A percentile compares a stretch with the other conserved stretches of the same genome.
phyloP scores from a whole-genome alignment of 2,888 invertebrate genomes.

The Heliothis peltigera region DNA sequence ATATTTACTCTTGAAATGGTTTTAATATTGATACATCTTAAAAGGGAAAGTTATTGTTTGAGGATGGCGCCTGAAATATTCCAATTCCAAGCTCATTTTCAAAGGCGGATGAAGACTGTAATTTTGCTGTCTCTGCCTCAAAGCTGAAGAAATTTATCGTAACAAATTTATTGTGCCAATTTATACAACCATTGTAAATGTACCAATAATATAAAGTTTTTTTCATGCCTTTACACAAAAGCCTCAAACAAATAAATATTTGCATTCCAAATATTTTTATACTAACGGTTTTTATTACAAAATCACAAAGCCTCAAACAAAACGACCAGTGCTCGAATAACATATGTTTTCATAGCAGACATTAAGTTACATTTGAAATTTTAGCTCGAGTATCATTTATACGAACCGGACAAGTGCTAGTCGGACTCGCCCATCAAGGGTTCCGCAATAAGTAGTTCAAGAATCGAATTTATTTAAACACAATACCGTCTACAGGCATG shows the following conservation, averaged over 20 bases:
- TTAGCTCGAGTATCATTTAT: constrained; percentile 26
- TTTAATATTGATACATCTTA: constrained; percentile 12
- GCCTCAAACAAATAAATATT: not conserved
- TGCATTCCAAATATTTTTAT: not conserved
- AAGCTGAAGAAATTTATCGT: constrained; percentile 1
- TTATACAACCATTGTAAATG: not conserved
- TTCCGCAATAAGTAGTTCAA: too few species aligned
- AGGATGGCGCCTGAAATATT: constrained; percentile 23
- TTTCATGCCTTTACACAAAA: not conserved
- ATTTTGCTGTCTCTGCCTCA: constrained; percentile 8
- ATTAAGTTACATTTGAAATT: constrained; percentile 29
- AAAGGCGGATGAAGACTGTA: constrained; percentile 27
- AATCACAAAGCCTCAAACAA: constrained; percentile 33
- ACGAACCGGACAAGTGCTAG: too few species aligned
- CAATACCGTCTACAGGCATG: too few species aligned
- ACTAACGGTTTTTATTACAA: constrained; percentile 18
- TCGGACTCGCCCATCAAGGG: too few species aligned
- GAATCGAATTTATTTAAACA: too few species aligned
- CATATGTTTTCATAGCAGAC: constrained; percentile 17
- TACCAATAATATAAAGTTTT: not conserved
- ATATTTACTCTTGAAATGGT: constrained; percentile 14
- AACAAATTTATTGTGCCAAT: not conserved
- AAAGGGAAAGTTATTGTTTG: constrained; percentile 6
- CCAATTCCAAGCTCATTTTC: constrained; percentile 20
- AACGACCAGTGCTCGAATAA: constrained; percentile 23